phyloP scores from a whole-genome alignment of 2,888 invertebrate genomes.

The Drosophila putrida region DNA sequence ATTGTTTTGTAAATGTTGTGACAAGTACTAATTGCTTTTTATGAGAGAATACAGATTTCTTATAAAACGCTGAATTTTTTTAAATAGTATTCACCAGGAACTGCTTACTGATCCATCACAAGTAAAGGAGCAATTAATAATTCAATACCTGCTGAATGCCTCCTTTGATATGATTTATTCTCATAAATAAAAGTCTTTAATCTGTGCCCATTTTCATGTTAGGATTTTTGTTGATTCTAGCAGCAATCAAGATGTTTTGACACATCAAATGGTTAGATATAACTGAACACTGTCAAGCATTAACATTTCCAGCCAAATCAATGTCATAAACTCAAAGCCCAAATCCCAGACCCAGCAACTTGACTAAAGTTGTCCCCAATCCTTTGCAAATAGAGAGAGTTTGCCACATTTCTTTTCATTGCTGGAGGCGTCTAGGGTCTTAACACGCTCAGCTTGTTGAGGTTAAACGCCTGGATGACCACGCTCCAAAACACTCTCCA shows the following conservation, averaged over 20 bases:
- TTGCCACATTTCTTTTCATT: not conserved
- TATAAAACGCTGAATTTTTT: too few species aligned
- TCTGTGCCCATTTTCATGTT: not conserved
- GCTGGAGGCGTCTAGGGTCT: not conserved
- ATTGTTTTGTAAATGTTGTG: too few species aligned
- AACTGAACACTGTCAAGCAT: not conserved
- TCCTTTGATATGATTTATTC: not conserved
- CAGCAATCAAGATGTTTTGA: not conserved
- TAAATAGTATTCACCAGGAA: too few species aligned
- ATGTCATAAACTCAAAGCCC: slow-evolving; percentile 13
- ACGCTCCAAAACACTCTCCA: slow-evolving; percentile 1
- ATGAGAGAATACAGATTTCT: too few species aligned
- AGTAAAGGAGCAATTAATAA: too few species aligned
- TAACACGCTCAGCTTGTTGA: slow-evolving; percentile 1
- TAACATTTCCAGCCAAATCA: slow-evolving; percentile 10
- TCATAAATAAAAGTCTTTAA: not conserved
- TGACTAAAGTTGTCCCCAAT: slow-evolving; percentile 7
- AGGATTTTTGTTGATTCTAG: not conserved
- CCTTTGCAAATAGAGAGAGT: not conserved
- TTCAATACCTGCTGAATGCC: too few species aligned
- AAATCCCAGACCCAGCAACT: slow-evolving; percentile 8
- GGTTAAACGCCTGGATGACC: slow-evolving; percentile 15
- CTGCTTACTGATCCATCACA: too few species aligned
- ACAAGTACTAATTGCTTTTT: too few species aligned
- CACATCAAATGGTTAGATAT: not conserved